Conservation (phyloP, 2,888 invertebrate species). For the Pristionchus mayeri region DNA sequence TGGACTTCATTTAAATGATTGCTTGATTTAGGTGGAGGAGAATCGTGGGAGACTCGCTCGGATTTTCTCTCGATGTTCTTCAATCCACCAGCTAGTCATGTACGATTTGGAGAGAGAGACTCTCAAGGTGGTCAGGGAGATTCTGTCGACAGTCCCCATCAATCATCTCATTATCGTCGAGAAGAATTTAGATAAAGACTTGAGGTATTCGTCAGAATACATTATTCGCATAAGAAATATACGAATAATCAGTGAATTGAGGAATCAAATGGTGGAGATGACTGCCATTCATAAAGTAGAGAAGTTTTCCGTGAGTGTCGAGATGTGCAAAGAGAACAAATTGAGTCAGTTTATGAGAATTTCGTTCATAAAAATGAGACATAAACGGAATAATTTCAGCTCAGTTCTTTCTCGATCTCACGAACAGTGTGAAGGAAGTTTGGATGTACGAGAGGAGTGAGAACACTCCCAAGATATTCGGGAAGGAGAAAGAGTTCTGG, state of each 20-base stretch:
- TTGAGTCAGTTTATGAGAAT: not conserved
- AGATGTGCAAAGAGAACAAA: not conserved
- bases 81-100: not conserved
- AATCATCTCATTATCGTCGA: not conserved
- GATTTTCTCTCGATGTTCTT: not conserved
- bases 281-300: not conserved
- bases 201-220: not conserved
- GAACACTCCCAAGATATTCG: not conserved
- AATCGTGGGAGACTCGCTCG: not conserved
- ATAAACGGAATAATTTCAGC: no score
- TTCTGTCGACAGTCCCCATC: not conserved
- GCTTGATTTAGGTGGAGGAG: not conserved
- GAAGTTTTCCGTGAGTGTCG: not conserved
- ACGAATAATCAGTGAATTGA: not conserved
- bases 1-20: not conserved
- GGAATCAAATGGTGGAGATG: not conserved
- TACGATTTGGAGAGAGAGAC: not conserved
- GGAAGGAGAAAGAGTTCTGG: not conserved
- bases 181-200: not conserved
- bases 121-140: not conserved
- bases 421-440: not conserved
- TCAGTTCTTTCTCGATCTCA: not conserved
- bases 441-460: not conserved
- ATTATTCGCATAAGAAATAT: not conserved
- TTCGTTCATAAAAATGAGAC: no score